Conservation (phyloP, 2,113 vertebrate genomes). For the Hippocampus barbouri region DNA sequence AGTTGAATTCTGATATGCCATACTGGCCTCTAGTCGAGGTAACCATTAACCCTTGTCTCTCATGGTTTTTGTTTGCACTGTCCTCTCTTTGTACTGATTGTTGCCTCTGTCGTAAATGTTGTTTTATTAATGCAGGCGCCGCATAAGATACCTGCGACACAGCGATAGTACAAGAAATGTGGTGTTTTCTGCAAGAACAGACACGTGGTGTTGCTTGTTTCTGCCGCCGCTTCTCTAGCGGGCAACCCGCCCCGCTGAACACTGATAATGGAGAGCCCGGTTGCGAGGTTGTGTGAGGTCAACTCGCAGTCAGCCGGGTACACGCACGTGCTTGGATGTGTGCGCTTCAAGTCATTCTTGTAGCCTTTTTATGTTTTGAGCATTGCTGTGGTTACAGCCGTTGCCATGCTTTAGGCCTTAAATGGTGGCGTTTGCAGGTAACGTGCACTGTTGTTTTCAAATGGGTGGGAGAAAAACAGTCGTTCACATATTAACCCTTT, state of each 20-base stretch:
- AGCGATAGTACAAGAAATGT: background rate
- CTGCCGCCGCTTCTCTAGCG: slow-evolving; percentile 30
- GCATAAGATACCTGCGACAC: slow-evolving; percentile 9
- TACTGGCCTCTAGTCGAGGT: too few relatives aligned
- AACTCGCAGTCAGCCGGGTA: slow-evolving; percentile 15
- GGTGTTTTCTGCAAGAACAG: slow-evolving; percentile 39
- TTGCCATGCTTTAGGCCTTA: background rate
- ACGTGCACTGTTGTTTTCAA: too few relatives aligned
- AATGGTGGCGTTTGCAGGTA: too few relatives aligned
- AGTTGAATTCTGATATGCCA: too few relatives aligned
- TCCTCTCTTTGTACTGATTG: background rate
- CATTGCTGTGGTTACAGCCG: background rate
- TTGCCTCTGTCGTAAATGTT: slow-evolving; percentile 10
- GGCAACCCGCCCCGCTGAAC: slow-evolving; percentile 24
- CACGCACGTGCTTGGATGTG: background rate
- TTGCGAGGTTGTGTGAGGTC: slow-evolving; percentile 39
- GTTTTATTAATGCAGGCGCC: slow-evolving; percentile 13
- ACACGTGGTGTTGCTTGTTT: slow-evolving; percentile 31
- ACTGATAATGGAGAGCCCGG: slow-evolving; percentile 6
- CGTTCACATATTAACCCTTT: too few relatives aligned
- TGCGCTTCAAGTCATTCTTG: background rate
- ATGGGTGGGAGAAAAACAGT: too few relatives aligned
- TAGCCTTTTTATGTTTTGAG: background rate
- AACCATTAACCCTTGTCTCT: background rate
- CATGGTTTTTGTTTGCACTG: background rate